Conservation (phyloP, 2,888 invertebrate genomes). For the Xiphydria camelus region DNA sequence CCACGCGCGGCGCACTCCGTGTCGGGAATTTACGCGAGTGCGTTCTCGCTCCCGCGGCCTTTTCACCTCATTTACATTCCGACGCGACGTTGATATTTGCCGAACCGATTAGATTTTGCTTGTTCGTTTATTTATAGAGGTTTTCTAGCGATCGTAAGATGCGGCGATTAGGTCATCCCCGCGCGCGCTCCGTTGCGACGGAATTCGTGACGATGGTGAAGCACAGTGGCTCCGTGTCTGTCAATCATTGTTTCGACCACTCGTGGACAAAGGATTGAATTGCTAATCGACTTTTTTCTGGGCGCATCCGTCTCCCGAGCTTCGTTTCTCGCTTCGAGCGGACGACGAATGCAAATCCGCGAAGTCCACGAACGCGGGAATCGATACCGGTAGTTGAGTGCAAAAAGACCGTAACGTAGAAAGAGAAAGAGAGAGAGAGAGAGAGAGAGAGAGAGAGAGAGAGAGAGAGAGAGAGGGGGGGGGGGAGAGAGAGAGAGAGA, state of each 20-base stretch:
- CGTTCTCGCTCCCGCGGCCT: conserved; percentile 14
- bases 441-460: background rate
- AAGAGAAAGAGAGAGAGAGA: background rate
- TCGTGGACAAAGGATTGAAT: no score
- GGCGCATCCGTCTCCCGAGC: no score
- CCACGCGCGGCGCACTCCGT: background rate
- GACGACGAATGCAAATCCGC: no score
- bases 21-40: background rate
- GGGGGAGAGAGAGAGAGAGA: background rate
- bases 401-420: background rate
- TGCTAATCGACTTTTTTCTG: no score
- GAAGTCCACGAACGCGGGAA: no score
- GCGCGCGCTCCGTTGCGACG: background rate
- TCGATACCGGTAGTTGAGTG: no score
- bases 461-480: background rate
- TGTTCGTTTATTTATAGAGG: conserved; percentile 1
- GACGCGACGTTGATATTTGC: conserved; percentile 4
- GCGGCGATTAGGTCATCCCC: background rate
- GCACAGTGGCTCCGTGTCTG: no score
- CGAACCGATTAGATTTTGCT: conserved; percentile 2
- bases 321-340: no score
- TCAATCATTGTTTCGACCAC: no score
- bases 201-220: no score
- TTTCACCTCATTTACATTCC: conserved; percentile 42
- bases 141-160: background rate